Conservation (phyloP, 2,113 vertebrate species). For the Ceuthmochares aereus region DNA sequence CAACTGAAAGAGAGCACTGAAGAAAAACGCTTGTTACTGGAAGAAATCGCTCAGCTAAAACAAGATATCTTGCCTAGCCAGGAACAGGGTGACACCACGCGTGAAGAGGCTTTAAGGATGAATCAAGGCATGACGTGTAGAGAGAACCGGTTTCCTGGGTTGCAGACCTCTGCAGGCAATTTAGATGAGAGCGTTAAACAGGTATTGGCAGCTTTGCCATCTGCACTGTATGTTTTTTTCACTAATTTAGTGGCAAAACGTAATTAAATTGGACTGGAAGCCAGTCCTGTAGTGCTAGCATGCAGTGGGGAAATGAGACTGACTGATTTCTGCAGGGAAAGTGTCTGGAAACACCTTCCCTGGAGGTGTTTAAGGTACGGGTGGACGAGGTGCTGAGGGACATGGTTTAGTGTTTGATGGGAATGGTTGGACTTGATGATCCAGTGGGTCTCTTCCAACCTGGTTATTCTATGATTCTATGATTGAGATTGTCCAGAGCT, state of each 20-base stretch:
- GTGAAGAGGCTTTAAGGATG: slow-evolving; percentile 8
- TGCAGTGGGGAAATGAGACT: not conserved
- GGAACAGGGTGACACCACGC: slow-evolving; percentile 46
- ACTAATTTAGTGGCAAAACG: not conserved
- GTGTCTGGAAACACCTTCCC: not conserved
- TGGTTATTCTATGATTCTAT: too few relatives aligned
- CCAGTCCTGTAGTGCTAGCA: not conserved
- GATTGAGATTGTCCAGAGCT: not conserved
- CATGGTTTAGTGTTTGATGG: too few relatives aligned
- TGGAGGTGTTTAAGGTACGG: too few relatives aligned
- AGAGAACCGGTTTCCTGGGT: slow-evolving; percentile 6
- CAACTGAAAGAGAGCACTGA: slow-evolving; percentile 73
- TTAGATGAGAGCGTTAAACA: slow-evolving; percentile 67
- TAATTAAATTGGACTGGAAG: not conserved
- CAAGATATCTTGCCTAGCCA: slow-evolving; percentile 52
- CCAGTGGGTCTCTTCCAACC: too few relatives aligned
- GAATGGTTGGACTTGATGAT: too few relatives aligned
- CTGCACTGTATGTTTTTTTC: not conserved
- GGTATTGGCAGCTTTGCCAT: slow-evolving; percentile 73
- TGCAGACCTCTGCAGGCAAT: slow-evolving; percentile 41
- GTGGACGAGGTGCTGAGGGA: too few relatives aligned
- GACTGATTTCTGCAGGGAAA: not conserved
- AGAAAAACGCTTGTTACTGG: slow-evolving; percentile 73
- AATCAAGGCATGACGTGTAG: slow-evolving; percentile 21
- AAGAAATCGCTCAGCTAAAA: slow-evolving; percentile 76